phyloP scores from a whole-genome alignment of 30 jellyfish, hydroid and myxozoan species.

The Aurelia coerulea region DNA sequence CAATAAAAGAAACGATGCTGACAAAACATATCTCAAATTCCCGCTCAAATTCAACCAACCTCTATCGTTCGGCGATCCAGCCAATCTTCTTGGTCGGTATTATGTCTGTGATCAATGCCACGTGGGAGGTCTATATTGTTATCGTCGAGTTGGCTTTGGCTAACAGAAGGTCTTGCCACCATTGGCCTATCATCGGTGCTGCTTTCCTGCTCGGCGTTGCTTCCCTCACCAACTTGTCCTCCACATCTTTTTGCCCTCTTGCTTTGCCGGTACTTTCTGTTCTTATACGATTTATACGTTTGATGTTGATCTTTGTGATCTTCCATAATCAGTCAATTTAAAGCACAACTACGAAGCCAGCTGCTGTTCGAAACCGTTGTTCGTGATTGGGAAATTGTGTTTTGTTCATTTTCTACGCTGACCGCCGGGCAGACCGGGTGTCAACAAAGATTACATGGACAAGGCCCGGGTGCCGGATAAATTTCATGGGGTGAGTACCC shows the following conservation, averaged over 20 bases:
- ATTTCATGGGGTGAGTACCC: too few species aligned
- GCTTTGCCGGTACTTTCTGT: neutral
- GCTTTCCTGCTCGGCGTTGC: neutral
- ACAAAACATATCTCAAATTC: too few species aligned
- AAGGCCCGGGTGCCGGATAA: too few species aligned
- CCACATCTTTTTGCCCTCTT: conserved; percentile 4
- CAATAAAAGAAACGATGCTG: neutral
- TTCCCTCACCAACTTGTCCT: neutral
- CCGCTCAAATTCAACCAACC: conserved; percentile 3
- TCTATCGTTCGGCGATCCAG: neutral
- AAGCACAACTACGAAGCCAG: too few species aligned
- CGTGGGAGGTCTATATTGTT: neutral
- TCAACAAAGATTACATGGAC: too few species aligned
- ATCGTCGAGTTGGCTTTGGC: neutral
- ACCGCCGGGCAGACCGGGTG: too few species aligned
- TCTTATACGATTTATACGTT: conserved; percentile 7
- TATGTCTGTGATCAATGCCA: conserved; percentile 5
- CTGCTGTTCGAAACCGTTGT: too few species aligned
- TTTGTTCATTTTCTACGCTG: too few species aligned
- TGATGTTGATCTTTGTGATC: conserved; percentile 5
- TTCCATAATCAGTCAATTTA: neutral
- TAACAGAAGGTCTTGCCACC: neutral
- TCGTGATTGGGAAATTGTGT: too few species aligned
- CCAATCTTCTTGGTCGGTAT: conserved; percentile 7
- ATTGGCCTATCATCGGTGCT: conserved; percentile 7